These are phyloP conservation scores for Struthidea cinerea DNA, from an alignment of 2,113 vertebrate species.

Conservation along the genomic window DNA sequence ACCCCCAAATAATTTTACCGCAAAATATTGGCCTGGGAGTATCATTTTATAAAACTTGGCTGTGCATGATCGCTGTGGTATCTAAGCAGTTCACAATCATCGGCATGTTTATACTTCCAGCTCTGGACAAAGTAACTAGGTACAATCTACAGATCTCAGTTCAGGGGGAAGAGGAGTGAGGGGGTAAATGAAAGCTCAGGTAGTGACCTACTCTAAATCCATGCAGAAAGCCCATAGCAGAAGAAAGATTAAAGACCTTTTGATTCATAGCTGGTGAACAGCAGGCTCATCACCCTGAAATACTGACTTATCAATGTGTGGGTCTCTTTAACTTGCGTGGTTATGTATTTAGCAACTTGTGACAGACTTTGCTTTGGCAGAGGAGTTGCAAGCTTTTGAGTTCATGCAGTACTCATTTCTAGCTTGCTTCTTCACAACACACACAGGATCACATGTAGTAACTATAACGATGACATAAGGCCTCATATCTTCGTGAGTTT, in stretches of 20 bases:
- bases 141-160: not conserved
- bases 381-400: not conserved
- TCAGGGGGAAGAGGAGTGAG: not conserved
- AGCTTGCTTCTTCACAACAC: not conserved
- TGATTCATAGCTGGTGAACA: not conserved
- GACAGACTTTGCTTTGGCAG: constrained; percentile 22
- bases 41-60: not conserved
- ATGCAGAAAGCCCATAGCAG: not conserved
- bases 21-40: not conserved
- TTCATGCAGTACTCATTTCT: constrained; percentile 4
- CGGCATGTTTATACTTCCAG: not conserved
- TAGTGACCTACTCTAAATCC: not conserved
- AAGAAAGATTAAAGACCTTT: not conserved
- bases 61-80: not conserved
- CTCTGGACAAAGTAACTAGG: not conserved
- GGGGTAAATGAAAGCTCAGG: not conserved
- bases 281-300: not conserved
- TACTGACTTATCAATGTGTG: not conserved
- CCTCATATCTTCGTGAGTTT: not conserved
- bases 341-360: constrained; percentile 13
- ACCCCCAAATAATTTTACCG: not conserved
- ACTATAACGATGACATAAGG: not conserved
- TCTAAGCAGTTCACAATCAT: not conserved
- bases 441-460: not conserved
- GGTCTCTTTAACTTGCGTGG: not conserved